These are phyloP conservation scores for Lypha dubia DNA, from an alignment of 2,888 invertebrate species.

Conservation along the genomic window DNA sequence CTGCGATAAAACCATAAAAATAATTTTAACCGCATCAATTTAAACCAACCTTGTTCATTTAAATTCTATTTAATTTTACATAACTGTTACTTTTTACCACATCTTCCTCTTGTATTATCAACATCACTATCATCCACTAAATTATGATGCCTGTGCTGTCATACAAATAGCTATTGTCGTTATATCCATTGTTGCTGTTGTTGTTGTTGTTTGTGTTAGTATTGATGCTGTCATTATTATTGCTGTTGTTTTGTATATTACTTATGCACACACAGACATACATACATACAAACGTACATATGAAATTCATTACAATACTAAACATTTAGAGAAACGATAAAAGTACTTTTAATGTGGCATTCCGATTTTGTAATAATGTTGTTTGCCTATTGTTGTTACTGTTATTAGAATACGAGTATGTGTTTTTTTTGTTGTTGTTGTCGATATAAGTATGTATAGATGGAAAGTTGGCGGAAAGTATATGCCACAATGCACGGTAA, in stretches of 20 bases:
- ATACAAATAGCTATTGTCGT: conserved; percentile 44
- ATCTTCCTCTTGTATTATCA: conserved; percentile 33
- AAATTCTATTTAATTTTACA: neutral
- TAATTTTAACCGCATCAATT: too few species aligned
- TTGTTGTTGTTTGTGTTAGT: neutral
- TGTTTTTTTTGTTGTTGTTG: conserved; percentile 24
- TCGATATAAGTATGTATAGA: conserved; percentile 5
- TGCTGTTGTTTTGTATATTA: neutral
- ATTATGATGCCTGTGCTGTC: conserved; percentile 47
- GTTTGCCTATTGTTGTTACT: conserved; percentile 25
- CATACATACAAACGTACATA: conserved; percentile 11
- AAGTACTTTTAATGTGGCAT: conserved; percentile 66
- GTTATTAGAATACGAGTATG: neutral
- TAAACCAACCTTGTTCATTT: neutral
- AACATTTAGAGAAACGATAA: conserved; percentile 68
- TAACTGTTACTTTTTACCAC: neutral
- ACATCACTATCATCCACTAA: conserved; percentile 41
- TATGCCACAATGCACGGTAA: conserved; percentile 63
- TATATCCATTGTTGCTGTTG: conserved; percentile 8
- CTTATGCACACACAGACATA: neutral
- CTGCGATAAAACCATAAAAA: too few species aligned
- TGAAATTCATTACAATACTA: conserved; percentile 69
- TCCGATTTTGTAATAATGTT: conserved; percentile 45
- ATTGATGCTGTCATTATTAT: conserved; percentile 1
- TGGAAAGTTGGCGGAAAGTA: conserved; percentile 48